Base-by-base conservation (phyloP, 2,113 vertebrate species). In the Dendropsophus ebraccatus region DNA sequence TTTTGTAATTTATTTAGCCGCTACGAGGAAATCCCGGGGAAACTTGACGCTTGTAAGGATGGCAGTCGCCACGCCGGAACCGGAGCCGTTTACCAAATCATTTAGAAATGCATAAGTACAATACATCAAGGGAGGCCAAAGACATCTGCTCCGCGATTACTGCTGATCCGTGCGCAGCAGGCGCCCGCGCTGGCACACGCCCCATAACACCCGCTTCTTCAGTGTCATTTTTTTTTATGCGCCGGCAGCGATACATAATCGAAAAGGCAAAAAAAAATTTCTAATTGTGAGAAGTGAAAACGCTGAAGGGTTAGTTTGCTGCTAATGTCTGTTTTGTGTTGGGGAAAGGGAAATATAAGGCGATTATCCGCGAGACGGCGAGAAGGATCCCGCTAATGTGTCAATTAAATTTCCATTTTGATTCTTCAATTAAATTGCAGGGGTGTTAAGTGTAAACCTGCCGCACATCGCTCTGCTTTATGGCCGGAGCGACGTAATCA, bases 81-180 rank as follows among this genome's bases (percentile, higher is more conserved):
- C 49, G 49, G 30, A 72, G 67, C 17, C 82, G 37, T 74, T 83
- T 58, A 58, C 65, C 14, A 74, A 73, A 74, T 41, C 82, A 74
- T 83, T 83, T 83, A 83, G 69, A 74, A 83, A 83, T 41, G 82
- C 69, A 72, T 41, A 83, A 83, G 47, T 83, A 83, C 69, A 56
- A 83, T 83, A 41, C 50, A 83, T 83, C 50, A 73, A 73, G 82
- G 82, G n/a, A 73, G 10, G 50, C 67, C 8, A 41, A 37, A 54
- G 69, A 58, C 69, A 74, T 83, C 82, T 83, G 67, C 30, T 74
- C 14, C 19, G 56, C 82, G 58, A 83, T 83, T 83, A 83, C 82
- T 58, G 35, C 82, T 58, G 65, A 73, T 83, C 72, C 28, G 12
- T 13, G 16, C 82, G 12, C 82, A 56, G 69, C 35, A 28, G 82